These are phyloP conservation scores for Addax nasomaculatus DNA, from an alignment of 2,113 vertebrate genomes.

Conservation along the genomic window DNA sequence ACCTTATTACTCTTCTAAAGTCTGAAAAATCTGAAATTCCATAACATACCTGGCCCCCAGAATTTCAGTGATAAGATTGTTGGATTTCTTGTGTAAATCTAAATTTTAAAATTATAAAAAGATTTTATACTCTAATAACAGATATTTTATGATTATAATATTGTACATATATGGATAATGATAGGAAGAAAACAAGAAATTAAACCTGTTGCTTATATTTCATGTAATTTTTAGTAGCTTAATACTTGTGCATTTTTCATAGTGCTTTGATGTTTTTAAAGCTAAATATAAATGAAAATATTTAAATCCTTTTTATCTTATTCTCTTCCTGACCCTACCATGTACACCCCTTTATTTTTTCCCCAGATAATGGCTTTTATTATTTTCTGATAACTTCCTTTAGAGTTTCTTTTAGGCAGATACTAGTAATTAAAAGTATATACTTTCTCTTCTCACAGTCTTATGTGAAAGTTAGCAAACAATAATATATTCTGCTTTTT, in stretches of 20 bases:
- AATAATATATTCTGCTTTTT: not conserved
- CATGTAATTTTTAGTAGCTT: not conserved
- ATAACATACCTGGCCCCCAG: not conserved
- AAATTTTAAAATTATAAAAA: not conserved
- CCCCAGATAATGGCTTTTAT: not conserved
- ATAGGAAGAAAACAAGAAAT: not conserved
- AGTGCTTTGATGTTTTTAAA: not conserved
- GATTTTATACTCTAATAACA: not conserved
- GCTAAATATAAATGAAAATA: not conserved
- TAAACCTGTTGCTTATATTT: not conserved
- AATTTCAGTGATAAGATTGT: not conserved
- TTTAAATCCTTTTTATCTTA: not conserved
- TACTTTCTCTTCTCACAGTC: not conserved
- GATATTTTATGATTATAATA: not conserved
- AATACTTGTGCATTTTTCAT: not conserved
- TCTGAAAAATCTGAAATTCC: not conserved
- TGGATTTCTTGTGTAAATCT: not conserved
- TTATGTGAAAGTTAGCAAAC: not conserved
- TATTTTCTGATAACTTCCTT: not conserved
- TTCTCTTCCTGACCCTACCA: not conserved
- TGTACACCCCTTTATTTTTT: not conserved
- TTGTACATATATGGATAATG: not conserved
- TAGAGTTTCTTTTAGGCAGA: not conserved
- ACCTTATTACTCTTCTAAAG: not conserved
- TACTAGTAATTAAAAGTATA: not conserved